Conservation (phyloP, 2,888 invertebrate genomes). For the Clitarchus hookeri region DNA sequence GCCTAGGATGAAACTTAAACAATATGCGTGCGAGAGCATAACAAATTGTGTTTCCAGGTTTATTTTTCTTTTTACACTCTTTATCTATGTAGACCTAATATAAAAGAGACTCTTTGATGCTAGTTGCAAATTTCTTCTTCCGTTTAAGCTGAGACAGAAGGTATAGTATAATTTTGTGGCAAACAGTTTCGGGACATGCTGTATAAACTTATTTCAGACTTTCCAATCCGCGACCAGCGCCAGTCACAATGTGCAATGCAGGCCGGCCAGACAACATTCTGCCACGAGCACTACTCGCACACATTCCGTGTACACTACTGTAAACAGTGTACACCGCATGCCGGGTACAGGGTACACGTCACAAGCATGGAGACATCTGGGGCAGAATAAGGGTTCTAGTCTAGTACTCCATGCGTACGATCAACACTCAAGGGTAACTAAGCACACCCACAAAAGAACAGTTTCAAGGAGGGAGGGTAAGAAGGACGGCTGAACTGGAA, state of each 20-base stretch:
- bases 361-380: slow-evolving; percentile 14
- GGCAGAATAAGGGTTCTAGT: not conserved
- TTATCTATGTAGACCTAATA: no score
- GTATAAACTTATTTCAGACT: not conserved
- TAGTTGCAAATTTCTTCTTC: no score
- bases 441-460: slow-evolving; percentile 1
- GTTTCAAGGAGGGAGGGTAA: not conserved
- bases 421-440: not conserved
- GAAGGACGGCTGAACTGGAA: not conserved
- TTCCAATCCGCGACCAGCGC: not conserved
- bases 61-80: no score
- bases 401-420: not conserved
- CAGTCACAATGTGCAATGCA: slow-evolving; percentile 14
- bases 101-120: no score
- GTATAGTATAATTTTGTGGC: no score
- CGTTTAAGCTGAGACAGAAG: no score
- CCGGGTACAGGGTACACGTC: not conserved
- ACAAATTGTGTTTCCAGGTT: no score
- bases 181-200: not conserved
- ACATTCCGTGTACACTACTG: slow-evolving; percentile 7
- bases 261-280: slow-evolving; percentile 8
- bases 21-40: no score
- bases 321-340: not conserved
- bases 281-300: not conserved
- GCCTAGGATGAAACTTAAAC: no score